phyloP scores from a whole-genome alignment of 2,797 vertebrate species.

The Macropus fuliginosus region DNA sequence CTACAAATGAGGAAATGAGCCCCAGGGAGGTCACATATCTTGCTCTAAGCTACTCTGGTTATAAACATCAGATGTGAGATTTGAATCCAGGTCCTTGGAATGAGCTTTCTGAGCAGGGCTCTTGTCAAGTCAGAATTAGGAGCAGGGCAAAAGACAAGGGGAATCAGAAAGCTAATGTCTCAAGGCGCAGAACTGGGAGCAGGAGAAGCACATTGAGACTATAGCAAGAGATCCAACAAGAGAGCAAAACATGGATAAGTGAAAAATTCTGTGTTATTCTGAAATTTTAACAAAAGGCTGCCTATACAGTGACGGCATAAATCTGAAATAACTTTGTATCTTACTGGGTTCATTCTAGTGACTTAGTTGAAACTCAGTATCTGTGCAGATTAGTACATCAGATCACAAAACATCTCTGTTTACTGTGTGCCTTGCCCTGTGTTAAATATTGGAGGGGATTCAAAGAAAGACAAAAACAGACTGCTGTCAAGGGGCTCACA shows the following conservation, averaged over 20 bases:
- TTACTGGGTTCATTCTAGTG: background rate
- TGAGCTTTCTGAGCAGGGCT: too few relatives aligned
- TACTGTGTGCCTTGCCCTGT: background rate
- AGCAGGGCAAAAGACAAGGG: too few relatives aligned
- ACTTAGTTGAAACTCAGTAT: background rate
- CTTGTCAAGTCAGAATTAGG: too few relatives aligned
- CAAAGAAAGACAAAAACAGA: background rate
- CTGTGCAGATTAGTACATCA: background rate
- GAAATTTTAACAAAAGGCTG: background rate
- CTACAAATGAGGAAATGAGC: too few relatives aligned
- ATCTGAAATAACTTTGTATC: background rate
- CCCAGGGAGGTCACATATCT: too few relatives aligned
- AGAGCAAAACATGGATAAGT: background rate
- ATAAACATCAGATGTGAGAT: too few relatives aligned
- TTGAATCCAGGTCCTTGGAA: too few relatives aligned
- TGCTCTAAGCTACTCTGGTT: too few relatives aligned
- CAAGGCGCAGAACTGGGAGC: too few relatives aligned
- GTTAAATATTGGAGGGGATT: background rate
- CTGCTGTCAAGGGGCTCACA: background rate
- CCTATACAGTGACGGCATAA: background rate
- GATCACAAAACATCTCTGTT: background rate
- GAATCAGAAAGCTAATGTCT: too few relatives aligned
- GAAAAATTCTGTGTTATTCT: background rate
- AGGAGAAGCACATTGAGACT: too few relatives aligned
- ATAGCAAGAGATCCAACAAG: background rate